A percentile compares a stretch with the other conserved stretches of the same genome.
These are phyloP conservation scores for Maniola hyperantus DNA, from an alignment of 2,888 invertebrate species.

Conservation along the genomic window DNA sequence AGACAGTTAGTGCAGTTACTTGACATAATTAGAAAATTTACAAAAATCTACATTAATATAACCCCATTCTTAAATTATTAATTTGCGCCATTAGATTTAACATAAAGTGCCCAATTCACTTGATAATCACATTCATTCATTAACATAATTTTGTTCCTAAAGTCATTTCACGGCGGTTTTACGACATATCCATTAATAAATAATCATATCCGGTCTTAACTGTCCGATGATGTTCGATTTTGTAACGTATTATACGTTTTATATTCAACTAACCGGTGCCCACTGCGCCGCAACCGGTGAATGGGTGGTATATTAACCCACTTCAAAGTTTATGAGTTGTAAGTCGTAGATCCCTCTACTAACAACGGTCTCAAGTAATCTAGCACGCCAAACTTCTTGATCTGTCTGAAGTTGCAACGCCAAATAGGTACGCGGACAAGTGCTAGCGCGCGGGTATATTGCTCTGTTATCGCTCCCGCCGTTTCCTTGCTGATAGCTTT, in stretches of 20 bases:
- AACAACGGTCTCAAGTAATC: no score
- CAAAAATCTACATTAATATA: slow-evolving; percentile 7
- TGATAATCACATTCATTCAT: slow-evolving; percentile 21
- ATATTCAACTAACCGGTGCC: slow-evolving; percentile 23
- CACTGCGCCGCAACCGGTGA: slow-evolving; percentile 1
- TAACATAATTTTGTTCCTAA: slow-evolving; percentile 32
- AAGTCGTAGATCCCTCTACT: no score
- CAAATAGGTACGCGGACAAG: no score
- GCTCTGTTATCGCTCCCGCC: no score
- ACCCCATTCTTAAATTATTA: slow-evolving; percentile 8
- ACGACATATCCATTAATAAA: slow-evolving; percentile 29
- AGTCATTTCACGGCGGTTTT: slow-evolving; percentile 28
- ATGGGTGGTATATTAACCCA: slow-evolving; percentile 1
- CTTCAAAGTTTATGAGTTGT: background rate
- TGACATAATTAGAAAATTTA: slow-evolving; percentile 3
- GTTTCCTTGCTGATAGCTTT: no score
- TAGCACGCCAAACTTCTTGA: no score
- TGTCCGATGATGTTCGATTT: slow-evolving; percentile 26
- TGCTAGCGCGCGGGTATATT: no score
- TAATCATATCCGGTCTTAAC: slow-evolving; percentile 33
- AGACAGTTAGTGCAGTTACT: background rate
- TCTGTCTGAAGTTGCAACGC: no score
- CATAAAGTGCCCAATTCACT: slow-evolving; percentile 18
- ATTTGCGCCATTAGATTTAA: slow-evolving; percentile 11
- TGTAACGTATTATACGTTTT: slow-evolving; percentile 30